These are phyloP conservation scores for Urophycis tenuis DNA, from an alignment of 2,797 vertebrate genomes.

Conservation along the genomic window DNA sequence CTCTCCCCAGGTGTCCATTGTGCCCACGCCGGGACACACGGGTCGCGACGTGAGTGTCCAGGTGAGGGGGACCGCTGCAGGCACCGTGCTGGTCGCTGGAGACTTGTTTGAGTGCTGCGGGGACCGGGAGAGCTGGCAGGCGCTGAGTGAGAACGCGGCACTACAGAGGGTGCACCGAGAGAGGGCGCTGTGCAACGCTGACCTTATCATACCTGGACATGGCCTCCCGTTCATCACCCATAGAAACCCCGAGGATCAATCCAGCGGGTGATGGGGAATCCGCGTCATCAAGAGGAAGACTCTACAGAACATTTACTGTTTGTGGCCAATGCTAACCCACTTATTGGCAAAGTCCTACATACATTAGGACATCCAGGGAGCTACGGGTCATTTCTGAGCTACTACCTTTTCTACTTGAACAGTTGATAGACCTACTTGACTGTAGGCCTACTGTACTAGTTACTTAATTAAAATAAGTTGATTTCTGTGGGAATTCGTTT, in stretches of 20 bases:
- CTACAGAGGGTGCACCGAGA: constrained; percentile 67
- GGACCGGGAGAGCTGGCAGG: constrained; percentile 73
- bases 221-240: constrained; percentile 75
- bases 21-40: constrained; percentile 80
- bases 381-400: neutral
- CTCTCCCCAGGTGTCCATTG: constrained; percentile 65
- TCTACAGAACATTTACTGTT: neutral
- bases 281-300: no score
- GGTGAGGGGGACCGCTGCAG: constrained; percentile 66
- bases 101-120: constrained; percentile 78
- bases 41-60: constrained; percentile 76
- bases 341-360: neutral
- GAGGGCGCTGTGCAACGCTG: constrained; percentile 57
- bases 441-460: neutral
- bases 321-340: neutral
- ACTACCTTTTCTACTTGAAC: neutral
- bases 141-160: constrained; percentile 69
- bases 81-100: constrained; percentile 74
- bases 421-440: neutral
- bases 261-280: neutral
- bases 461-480: neutral
- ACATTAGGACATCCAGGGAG: neutral
- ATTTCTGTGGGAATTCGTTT: neutral
- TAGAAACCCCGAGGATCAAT: constrained; percentile 8
- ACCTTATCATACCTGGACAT: constrained; percentile 84